Evolutionary conservation across 2,113 vertebrate genomes (phyloP).

Genomic region (Limnothrissa miodon): DNA sequence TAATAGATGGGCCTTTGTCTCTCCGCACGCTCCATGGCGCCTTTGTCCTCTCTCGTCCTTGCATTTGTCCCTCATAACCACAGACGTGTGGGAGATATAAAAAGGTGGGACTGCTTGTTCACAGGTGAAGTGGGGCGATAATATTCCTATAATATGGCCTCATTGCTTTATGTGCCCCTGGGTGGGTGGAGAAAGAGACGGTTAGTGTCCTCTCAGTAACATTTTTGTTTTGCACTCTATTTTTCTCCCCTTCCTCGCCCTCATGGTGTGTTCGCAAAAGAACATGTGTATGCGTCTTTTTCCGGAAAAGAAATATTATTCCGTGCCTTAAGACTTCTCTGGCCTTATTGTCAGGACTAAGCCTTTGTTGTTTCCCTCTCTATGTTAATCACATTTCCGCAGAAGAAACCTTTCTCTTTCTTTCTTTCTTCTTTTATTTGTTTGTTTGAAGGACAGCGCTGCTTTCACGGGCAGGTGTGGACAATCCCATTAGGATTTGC

Average conservation of each 20-base stretch:
- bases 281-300: slow-evolving; percentile 22
- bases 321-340: slow-evolving; percentile 39
- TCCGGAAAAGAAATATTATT: slow-evolving; percentile 37
- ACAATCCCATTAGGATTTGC: slow-evolving; percentile 64
- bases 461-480: slow-evolving; percentile 62
- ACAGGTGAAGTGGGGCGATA: background rate
- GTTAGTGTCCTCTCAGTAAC: background rate
- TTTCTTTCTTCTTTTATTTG: slow-evolving; percentile 30
- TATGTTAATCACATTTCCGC: slow-evolving; percentile 64
- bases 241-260: background rate
- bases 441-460: slow-evolving; percentile 56
- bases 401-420: slow-evolving; percentile 45
- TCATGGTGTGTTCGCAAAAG: slow-evolving; percentile 19
- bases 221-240: slow-evolving; percentile 29
- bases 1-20: slow-evolving; percentile 7
- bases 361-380: slow-evolving; percentile 52
- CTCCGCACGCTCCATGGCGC: background rate
- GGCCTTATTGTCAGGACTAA: slow-evolving; percentile 49
- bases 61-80: background rate
- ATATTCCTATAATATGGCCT: background rate
- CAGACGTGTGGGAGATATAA: background rate
- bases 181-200: slow-evolving; percentile 16
- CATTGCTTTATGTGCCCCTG: background rate
- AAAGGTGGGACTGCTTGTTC: background rate
- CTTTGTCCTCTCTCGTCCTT: background rate